Percentiles rank a stretch among this genome's conserved stretches.
phyloP scores from a whole-genome alignment of 2,888 invertebrate species.

The Teinopalpus imperialis region DNA sequence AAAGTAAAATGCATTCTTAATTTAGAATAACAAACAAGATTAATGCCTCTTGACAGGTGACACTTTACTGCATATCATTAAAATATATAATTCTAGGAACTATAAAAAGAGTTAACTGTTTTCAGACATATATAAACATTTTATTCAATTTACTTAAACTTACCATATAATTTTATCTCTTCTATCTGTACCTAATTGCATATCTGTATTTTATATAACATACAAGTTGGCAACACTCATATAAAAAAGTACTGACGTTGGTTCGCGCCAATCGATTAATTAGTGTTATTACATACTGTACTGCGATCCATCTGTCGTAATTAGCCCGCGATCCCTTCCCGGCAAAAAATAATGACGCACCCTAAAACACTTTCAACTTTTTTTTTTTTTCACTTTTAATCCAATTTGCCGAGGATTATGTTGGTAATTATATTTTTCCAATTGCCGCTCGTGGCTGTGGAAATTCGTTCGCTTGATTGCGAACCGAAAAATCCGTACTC shows the following conservation, averaged over 20 bases:
- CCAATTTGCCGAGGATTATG: conserved; percentile 82
- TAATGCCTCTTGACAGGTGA: no score
- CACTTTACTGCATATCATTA: no score
- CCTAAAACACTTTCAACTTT: conserved; percentile 79
- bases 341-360: conserved; percentile 79
- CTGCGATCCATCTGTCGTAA: conserved; percentile 79
- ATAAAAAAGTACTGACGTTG: conserved; percentile 55
- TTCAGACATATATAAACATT: neutral
- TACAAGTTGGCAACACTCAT: conserved; percentile 33
- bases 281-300: conserved; percentile 76
- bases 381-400: conserved; percentile 79
- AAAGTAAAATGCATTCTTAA: no score
- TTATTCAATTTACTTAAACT: neutral
- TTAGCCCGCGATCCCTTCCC: conserved; percentile 73
- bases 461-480: conserved; percentile 73
- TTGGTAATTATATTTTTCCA: conserved; percentile 82
- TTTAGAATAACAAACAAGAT: no score
- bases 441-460: conserved; percentile 67
- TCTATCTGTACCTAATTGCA: conserved; percentile 9
- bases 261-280: conserved; percentile 72
- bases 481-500: conserved; percentile 57
- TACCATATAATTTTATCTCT: neutral
- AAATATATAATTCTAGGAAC: no score
- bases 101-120: no score
- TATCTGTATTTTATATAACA: conserved; percentile 28